These are phyloP conservation scores for Lycopodina hypogea DNA, from an alignment of 37 sponge, comb jelly and placozoan genomes.

Conservation along the genomic window DNA sequence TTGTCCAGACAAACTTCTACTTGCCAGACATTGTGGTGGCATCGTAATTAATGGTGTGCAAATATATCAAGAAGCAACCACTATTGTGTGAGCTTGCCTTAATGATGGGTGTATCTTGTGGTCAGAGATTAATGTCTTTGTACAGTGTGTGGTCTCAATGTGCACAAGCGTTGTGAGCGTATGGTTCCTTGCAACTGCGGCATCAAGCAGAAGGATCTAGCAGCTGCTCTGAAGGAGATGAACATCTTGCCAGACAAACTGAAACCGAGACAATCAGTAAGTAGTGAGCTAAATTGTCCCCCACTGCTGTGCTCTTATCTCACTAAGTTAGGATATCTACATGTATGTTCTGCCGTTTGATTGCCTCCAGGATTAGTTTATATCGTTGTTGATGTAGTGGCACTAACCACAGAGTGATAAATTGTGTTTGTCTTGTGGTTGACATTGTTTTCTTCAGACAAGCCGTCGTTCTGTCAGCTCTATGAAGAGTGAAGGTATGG, in stretches of 20 bases:
- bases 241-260: conserved; percentile 74
- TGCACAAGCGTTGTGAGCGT: conserved; percentile 90
- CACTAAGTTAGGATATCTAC: too few relatives aligned
- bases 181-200: conserved; percentile 91
- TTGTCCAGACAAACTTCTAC: neutral
- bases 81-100: too few relatives aligned
- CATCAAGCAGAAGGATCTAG: conserved; percentile 81
- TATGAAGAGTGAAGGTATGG: neutral
- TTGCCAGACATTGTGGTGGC: neutral
- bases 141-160: conserved; percentile 87
- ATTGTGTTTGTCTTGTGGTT: too few relatives aligned
- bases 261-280: conserved; percentile 20
- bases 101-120: too few relatives aligned
- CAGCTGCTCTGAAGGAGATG: conserved; percentile 75
- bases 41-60: too few relatives aligned
- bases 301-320: too few relatives aligned
- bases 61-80: too few relatives aligned
- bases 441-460: neutral
- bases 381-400: neutral
- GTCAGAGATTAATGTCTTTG: too few relatives aligned
- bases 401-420: neutral
- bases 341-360: too few relatives aligned
- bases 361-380: too few relatives aligned
- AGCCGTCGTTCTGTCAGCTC: conserved; percentile 13
- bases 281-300: neutral